A percentile compares a stretch with the other conserved stretches of the same genome.
phyloP scores from a whole-genome alignment of 2,888 invertebrate species.

The Ctenicera cuprea region DNA sequence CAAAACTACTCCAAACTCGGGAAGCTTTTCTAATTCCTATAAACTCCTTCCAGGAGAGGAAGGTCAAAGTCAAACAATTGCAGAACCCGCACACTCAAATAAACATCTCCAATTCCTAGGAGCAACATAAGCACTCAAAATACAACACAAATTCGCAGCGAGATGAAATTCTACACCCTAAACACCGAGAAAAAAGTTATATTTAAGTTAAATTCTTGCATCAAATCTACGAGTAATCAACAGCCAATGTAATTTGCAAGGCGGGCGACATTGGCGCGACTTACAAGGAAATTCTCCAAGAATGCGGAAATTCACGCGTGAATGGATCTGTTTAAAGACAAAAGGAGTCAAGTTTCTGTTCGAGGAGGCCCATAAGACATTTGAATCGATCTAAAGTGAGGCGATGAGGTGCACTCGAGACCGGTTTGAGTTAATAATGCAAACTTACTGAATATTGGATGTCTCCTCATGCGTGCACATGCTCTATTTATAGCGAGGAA shows the following conservation, averaged over 20 bases:
- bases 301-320: conserved; percentile 24
- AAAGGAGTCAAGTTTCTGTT: conserved; percentile 13
- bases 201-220: not conserved
- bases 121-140: conserved; percentile 15
- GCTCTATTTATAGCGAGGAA: not conserved
- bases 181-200: not conserved
- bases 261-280: conserved; percentile 20
- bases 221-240: conserved; percentile 25
- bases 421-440: conserved; percentile 18
- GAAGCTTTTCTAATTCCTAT: conserved; percentile 4
- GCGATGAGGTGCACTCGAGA: conserved; percentile 22
- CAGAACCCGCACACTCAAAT: conserved; percentile 1
- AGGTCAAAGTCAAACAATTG: conserved; percentile 20
- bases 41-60: not conserved
- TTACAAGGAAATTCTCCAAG: conserved; percentile 24
- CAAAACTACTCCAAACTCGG: not conserved
- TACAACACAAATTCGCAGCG: not conserved
- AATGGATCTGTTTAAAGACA: conserved; percentile 24
- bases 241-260: conserved; percentile 15
- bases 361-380: conserved; percentile 20
- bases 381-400: conserved; percentile 20
- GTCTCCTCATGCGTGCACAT: conserved; percentile 8
- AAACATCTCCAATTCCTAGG: conserved; percentile 10
- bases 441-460: conserved; percentile 21
- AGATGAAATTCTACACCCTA: conserved; percentile 4